Base-by-base conservation (phyloP, 1,140 invertebrate genomes). In the Vanessa tameamea region DNA sequence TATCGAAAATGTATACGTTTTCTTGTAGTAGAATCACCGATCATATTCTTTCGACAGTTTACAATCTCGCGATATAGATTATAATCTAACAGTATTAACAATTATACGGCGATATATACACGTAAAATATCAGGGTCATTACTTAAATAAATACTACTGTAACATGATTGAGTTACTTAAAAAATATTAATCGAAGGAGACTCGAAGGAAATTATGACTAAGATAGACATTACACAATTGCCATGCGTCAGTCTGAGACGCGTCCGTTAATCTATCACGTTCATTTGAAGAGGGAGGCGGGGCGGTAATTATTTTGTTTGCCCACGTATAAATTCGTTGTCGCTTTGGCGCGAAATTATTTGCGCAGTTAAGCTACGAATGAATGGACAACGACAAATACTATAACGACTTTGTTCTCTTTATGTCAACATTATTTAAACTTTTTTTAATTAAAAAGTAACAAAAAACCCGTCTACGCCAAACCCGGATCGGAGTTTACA, bases 251-350 rank as follows among this genome's bases (percentile, higher is more conserved):
- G 31, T 61, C 57, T 5, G 31, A 61, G 23, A 26, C 53, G 9
- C 8, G 47, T 69, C 15, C 53, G 66, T 47, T 69, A 57, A 59
- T 47, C 16, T n/a, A 37, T 57, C 51, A 69, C 66, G 66, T 69
- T 69, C 26, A 37, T 61, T 61, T 61, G 57, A 8, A 61, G 53
- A 23, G 31, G 57, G 37, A 43, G 37, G 37, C 16, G 7, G 11
- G 9, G 37, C 13, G 57, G 47, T 69, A 69, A 69, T 69, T 69
- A 69, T 69, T 69, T 61, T 63, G 67, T 69, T 61, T 69, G 15
- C 57, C 47, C 68, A 61, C 68, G 68, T 63, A 69, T 69, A 63
- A 47, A 69, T 69, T 69, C 68, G 47, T 61, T 63, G 68, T 69
- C 68, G 57, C 57, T 69, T 63, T 61, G 57, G 15, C 68, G 57